Conservation (phyloP, 2,888 invertebrate genomes). For the Auanema sp. region DNA sequence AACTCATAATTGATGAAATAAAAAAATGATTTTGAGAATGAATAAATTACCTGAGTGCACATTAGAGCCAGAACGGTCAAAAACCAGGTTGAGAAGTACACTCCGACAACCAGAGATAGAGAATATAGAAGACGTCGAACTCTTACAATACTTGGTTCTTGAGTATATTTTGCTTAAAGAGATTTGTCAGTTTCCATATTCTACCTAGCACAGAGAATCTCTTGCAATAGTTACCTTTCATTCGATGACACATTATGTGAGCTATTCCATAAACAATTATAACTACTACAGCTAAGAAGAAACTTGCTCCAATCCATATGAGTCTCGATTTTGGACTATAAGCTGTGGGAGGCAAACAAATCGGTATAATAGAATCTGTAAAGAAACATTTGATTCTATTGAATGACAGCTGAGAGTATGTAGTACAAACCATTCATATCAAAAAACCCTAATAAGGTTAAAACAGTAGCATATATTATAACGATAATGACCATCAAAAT, state of each 20-base stretch:
- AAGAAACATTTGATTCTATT: neutral
- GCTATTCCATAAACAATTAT: constrained; percentile 36
- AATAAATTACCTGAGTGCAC: constrained; percentile 31
- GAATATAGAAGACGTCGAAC: constrained; percentile 38
- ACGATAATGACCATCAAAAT: constrained; percentile 15
- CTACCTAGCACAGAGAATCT: no score
- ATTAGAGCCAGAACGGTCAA: constrained; percentile 38
- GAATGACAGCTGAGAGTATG: neutral
- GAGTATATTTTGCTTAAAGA: constrained; percentile 21
- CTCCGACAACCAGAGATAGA: constrained; percentile 31
- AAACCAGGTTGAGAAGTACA: constrained; percentile 45
- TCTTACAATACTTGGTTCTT: constrained; percentile 24
- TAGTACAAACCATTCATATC: constrained; percentile 15
- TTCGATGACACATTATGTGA: constrained; percentile 28
- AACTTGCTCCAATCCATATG: constrained; percentile 34
- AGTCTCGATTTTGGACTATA: constrained; percentile 29
- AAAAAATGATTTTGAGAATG: no score
- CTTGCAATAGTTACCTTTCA: no score
- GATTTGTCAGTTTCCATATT: no score
- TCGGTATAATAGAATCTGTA: constrained; percentile 25
- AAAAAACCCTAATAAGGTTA: constrained; percentile 27
- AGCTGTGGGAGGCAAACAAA: constrained; percentile 42
- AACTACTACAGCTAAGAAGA: constrained; percentile 33
- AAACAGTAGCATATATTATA: constrained; percentile 19
- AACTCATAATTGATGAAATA: no score